Evolutionary conservation across 2,797 vertebrate genomes (phyloP).

Genomic region (Lindbergichthys nudifrons): DNA sequence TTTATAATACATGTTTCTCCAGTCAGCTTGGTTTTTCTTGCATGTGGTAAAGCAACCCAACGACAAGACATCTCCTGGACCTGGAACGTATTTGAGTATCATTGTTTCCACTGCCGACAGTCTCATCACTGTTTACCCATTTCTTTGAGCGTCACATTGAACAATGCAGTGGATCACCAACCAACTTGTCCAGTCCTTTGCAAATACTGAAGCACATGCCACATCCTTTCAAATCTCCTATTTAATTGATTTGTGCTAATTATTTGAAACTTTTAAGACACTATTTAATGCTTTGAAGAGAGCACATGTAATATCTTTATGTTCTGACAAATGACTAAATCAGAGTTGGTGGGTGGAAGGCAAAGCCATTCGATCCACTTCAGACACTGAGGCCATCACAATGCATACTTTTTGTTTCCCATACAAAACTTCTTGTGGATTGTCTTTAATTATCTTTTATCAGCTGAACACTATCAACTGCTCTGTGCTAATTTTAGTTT

Average conservation of each 20-base stretch:
- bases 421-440: conserved; percentile 36
- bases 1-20: conserved; percentile 55
- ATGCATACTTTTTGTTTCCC: conserved; percentile 42
- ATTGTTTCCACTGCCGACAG: conserved; percentile 50
- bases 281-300: conserved; percentile 66
- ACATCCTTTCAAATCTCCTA: conserved; percentile 48
- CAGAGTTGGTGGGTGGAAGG: conserved; percentile 58
- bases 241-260: conserved; percentile 56
- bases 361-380: conserved; percentile 58
- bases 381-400: conserved; percentile 54
- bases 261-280: conserved; percentile 54
- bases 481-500: conserved; percentile 66
- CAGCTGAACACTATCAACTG: conserved; percentile 68
- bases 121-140: conserved; percentile 43
- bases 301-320: conserved; percentile 67
- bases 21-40: conserved; percentile 65
- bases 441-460: conserved; percentile 62
- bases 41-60: conserved; percentile 66
- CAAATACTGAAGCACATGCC: conserved; percentile 72
- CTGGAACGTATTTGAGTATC: conserved; percentile 54
- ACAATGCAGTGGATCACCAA: conserved; percentile 63
- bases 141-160: conserved; percentile 60
- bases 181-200: conserved; percentile 60
- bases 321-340: conserved; percentile 52
- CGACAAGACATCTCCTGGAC: conserved; percentile 55